Conservation (phyloP, 2,797 vertebrate species). For the Eulemur mongoz region DNA sequence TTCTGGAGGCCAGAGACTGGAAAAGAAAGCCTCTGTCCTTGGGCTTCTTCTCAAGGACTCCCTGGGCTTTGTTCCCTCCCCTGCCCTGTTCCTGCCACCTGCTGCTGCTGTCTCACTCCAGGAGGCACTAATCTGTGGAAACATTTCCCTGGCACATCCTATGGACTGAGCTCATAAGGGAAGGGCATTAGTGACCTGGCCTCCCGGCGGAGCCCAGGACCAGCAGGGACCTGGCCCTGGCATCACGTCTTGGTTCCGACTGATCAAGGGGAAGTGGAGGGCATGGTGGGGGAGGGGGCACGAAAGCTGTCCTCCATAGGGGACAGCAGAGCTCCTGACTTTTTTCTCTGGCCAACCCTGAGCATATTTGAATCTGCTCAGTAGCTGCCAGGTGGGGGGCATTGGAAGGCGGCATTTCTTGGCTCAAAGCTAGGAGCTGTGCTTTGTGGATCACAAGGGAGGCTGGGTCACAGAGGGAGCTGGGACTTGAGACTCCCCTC, state of each 20-base stretch:
- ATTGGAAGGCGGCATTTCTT: constrained; percentile 39
- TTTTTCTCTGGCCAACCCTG: neutral
- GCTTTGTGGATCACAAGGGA: constrained; percentile 57
- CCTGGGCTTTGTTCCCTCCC: constrained; percentile 17
- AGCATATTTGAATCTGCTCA: constrained; percentile 27
- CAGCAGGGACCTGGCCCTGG: neutral
- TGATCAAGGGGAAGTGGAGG: neutral
- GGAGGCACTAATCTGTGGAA: constrained; percentile 49
- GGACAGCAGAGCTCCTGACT: neutral
- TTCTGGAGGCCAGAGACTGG: neutral
- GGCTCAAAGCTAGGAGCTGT: constrained; percentile 38
- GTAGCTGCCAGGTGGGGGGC: constrained; percentile 47
- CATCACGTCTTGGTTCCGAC: neutral
- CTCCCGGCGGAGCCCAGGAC: neutral
- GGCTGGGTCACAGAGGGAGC: neutral
- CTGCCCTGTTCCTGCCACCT: constrained; percentile 65
- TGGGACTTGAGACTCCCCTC: neutral
- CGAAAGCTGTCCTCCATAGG: neutral
- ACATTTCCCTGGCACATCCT: constrained; percentile 60
- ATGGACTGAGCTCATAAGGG: neutral
- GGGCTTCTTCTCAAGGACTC: constrained; percentile 12
- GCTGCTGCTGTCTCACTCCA: constrained; percentile 31
- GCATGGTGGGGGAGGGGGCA: too few relatives aligned
- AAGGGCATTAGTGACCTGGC: neutral
- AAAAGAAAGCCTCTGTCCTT: constrained; percentile 34